Conservation (phyloP, 2,888 invertebrate genomes). For the Dione juno region DNA sequence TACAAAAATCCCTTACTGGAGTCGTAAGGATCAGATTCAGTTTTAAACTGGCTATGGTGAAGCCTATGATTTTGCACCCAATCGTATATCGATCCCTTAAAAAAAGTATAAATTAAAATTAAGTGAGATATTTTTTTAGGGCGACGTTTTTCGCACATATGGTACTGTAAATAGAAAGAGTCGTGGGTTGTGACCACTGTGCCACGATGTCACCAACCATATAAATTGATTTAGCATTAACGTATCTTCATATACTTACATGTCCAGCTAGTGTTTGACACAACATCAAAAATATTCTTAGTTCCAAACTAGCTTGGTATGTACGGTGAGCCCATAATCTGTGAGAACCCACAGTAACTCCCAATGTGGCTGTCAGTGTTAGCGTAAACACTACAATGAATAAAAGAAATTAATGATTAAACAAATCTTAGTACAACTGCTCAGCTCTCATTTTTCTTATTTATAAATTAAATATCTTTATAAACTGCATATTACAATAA, state of each 20-base stretch:
- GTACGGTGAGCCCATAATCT: slow-evolving; percentile 95
- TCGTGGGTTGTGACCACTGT: no score
- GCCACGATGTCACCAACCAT: neutral
- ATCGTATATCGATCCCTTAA: slow-evolving; percentile 91
- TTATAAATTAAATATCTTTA: no score
- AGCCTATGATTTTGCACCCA: slow-evolving; percentile 93
- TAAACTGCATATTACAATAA: no score
- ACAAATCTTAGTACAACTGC: no score
- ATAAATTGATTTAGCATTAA: neutral
- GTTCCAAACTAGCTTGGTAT: slow-evolving; percentile 88
- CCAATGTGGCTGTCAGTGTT: slow-evolving; percentile 86
- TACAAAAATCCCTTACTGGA: slow-evolving; percentile 91
- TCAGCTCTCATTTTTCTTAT: no score
- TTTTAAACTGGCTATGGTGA: slow-evolving; percentile 91
- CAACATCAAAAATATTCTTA: slow-evolving; percentile 90
- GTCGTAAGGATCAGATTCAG: slow-evolving; percentile 91
- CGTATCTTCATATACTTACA: slow-evolving; percentile 80
- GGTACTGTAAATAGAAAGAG: no score
- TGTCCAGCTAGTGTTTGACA: slow-evolving; percentile 94
- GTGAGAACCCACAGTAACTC: slow-evolving; percentile 96
- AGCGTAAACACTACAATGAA: slow-evolving; percentile 84
- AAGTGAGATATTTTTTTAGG: neutral
- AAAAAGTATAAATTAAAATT: slow-evolving; percentile 34
- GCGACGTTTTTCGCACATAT: no score
- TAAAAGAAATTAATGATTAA: no score